Evolutionary conservation across 1,140 invertebrate species (phyloP), one percentile per base, ranked within the genome.

Genomic region (Gonioctena quinquepunctata): DNA sequence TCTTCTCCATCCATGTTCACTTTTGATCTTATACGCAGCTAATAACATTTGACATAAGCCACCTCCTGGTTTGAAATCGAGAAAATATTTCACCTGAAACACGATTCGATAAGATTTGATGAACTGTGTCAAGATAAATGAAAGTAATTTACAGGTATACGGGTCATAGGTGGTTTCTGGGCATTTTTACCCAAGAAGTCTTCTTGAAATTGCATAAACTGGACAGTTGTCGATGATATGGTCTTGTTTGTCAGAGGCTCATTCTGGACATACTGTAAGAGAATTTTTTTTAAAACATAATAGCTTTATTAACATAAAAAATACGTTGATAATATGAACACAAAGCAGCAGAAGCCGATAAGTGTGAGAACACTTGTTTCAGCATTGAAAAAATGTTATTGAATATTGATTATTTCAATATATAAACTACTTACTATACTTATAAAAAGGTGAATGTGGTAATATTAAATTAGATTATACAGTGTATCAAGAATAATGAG

Each of bases 201-300:
- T 84, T 98, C 96, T 87, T 98, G 96, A 85, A 98, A 98, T 82
- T 98, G 96, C 54, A 98, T 88, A 54, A 98, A 87, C 81, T 97
- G 94, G 61, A 96, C 89, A 0, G 96, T 88, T 16, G 98, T 85
- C 73, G 91, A 89, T 7, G 95, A 89, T 79, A 99, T 85, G 56
- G 89, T 92, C 85, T 98, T 97, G 80, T 94, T 96, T 22, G 94
- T 98, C 33, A 96, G 94, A 71, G 95, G 95, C 85, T 99, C 97
- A 56, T 94, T 92, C 83, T 94, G 91, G 52, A 94, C 87, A 85
- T 94, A 93, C 94, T 96, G 82, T 23, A 86, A 85, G 68, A 71
- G 76, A 74, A n/a, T 13, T n/a, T 13, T 7, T n/a, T n/a, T n/a
- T n/a, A n/a, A n/a, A n/a, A n/a, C n/a, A n/a, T n/a, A n/a, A n/a